phyloP scores from a whole-genome alignment of 2,888 invertebrate genomes.

The Chromoteleia sp. region DNA sequence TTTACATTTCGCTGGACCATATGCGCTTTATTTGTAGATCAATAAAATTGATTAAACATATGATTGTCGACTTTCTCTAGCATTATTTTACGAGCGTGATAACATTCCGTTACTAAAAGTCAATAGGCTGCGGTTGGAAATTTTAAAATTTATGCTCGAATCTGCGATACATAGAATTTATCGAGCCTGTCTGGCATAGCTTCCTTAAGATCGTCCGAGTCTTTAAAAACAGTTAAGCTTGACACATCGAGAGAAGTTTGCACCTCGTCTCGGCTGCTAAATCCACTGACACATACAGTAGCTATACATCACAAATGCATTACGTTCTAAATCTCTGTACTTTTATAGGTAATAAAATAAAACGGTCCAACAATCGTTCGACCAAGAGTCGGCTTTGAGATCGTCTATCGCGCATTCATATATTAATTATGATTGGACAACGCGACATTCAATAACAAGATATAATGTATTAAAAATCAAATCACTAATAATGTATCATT shows the following conservation, averaged over 20 bases:
- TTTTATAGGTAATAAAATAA: slow-evolving; percentile 85
- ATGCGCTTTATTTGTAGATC: slow-evolving; percentile 52
- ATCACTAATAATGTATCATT: slow-evolving; percentile 37
- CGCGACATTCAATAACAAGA: slow-evolving; percentile 38
- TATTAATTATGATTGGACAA: slow-evolving; percentile 45
- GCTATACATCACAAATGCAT: slow-evolving; percentile 83
- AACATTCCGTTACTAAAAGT: slow-evolving; percentile 61
- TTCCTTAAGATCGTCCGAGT: slow-evolving; percentile 50
- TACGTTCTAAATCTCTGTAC: slow-evolving; percentile 84
- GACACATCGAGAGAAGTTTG: slow-evolving; percentile 60
- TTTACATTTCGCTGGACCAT: slow-evolving; percentile 34
- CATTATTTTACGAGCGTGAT: slow-evolving; percentile 53
- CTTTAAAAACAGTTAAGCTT: slow-evolving; percentile 58
- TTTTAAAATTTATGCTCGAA: slow-evolving; percentile 55
- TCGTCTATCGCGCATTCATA: slow-evolving; percentile 60
- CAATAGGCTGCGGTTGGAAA: slow-evolving; percentile 38
- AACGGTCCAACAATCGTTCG: slow-evolving; percentile 81
- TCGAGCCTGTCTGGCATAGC: slow-evolving; percentile 41
- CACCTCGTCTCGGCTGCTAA: slow-evolving; percentile 69
- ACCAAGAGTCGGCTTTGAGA: slow-evolving; percentile 63
- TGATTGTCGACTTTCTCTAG: slow-evolving; percentile 52
- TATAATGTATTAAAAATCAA: slow-evolving; percentile 34
- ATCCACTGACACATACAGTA: slow-evolving; percentile 70
- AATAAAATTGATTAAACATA: slow-evolving; percentile 62
- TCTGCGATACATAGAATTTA: slow-evolving; percentile 56